phyloP scores from a whole-genome alignment of 1,140 invertebrate genomes.

The Chelonus insularis region DNA sequence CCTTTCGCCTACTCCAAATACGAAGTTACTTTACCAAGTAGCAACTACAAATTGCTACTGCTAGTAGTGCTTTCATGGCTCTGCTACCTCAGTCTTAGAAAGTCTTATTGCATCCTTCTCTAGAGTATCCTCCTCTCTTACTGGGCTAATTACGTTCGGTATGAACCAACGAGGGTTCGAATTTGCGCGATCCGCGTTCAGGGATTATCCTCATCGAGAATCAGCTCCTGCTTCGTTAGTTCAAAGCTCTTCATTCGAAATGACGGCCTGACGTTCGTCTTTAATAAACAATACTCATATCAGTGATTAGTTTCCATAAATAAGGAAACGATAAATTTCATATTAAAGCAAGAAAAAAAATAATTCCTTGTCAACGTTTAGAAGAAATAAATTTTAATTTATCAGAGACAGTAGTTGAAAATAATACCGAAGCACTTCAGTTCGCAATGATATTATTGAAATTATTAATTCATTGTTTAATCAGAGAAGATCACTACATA shows the following conservation, averaged over 20 bases:
- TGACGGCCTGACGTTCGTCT: not conserved
- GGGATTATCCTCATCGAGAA: slow-evolving; percentile 46
- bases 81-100: not conserved
- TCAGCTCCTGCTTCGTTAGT: slow-evolving; percentile 17
- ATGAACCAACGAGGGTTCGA: slow-evolving; percentile 36
- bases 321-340: too few relatives aligned
- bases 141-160: slow-evolving; percentile 47
- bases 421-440: too few relatives aligned
- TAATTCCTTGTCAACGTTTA: too few relatives aligned
- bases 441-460: too few relatives aligned
- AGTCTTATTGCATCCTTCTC: not conserved
- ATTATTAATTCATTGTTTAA: too few relatives aligned
- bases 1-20: slow-evolving; percentile 3
- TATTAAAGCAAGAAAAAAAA: too few relatives aligned
- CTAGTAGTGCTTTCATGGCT: not conserved
- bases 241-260: slow-evolving; percentile 1
- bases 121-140: not conserved
- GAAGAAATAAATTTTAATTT: too few relatives aligned
- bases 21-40: not conserved
- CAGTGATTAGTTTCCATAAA: too few relatives aligned
- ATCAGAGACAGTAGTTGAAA: too few relatives aligned
- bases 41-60: not conserved
- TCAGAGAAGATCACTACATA: too few relatives aligned
- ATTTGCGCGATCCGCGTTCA: slow-evolving; percentile 47
- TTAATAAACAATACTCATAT: not conserved